Conservation (phyloP, 2,888 invertebrate species). For the Hirudinaria manillensis region DNA sequence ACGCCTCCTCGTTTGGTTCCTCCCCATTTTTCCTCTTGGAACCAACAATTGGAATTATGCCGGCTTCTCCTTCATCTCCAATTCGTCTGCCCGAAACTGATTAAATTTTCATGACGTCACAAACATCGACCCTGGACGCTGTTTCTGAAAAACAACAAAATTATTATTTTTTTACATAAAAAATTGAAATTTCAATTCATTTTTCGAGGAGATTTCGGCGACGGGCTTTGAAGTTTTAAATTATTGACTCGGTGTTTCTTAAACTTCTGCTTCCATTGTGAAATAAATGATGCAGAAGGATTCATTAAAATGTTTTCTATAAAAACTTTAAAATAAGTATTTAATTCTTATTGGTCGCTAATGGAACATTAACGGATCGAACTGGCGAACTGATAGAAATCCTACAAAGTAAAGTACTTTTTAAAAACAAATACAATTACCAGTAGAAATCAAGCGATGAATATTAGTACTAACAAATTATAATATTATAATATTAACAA, state of each 20-base stretch:
- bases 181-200: not conserved
- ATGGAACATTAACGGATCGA: not conserved
- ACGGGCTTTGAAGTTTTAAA: not conserved
- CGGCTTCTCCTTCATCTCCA: not conserved
- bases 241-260: not conserved
- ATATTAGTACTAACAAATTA: no score
- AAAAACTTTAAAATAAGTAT: not conserved
- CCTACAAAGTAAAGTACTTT: not conserved
- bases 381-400: not conserved
- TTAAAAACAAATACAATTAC: not conserved
- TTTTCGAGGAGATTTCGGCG: not conserved
- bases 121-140: no score
- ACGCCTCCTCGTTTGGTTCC: not conserved
- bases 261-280: no score
- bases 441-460: not conserved
- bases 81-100: not conserved
- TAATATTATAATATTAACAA: no score
- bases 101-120: slow-evolving; percentile 11
- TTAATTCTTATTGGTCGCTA: not conserved
- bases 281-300: no score
- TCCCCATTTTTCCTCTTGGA: slow-evolving; percentile 1
- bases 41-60: not conserved
- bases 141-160: no score
- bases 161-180: no score
- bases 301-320: slow-evolving; percentile 6